These are phyloP conservation scores for Holacanthella duospinosa DNA, from an alignment of 2,888 invertebrate genomes.

Conservation along the genomic window DNA sequence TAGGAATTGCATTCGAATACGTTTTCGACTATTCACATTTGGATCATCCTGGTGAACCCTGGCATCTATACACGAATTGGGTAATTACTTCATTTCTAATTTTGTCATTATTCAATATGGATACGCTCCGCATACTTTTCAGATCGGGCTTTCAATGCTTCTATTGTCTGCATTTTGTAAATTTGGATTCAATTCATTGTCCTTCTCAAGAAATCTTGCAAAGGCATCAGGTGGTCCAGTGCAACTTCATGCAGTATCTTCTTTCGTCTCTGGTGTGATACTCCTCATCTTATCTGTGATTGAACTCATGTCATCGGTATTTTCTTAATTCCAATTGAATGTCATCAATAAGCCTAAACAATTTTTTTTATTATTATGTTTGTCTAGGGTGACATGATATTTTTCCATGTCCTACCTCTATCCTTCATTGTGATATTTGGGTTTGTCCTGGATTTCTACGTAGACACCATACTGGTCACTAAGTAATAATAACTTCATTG, in stretches of 20 bases:
- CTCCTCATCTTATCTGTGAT: not conserved
- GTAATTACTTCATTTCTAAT: not conserved
- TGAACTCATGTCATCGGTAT: not conserved
- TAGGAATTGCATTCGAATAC: not conserved
- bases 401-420: not conserved
- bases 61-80: not conserved
- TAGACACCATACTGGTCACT: not conserved
- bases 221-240: not conserved
- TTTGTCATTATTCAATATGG: not conserved
- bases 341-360: not conserved
- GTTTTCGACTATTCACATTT: not conserved
- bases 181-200: not conserved
- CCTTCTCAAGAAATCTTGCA: not conserved
- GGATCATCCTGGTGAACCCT: slow-evolving; percentile 1
- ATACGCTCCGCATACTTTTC: no score
- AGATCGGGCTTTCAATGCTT: not conserved
- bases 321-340: not conserved
- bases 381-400: slow-evolving; percentile 2
- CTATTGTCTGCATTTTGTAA: not conserved
- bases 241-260: not conserved
- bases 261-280: not conserved
- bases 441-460: not conserved
- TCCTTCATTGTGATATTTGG: slow-evolving; percentile 3
- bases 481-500: not conserved
- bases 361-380: not conserved